Evolutionary conservation across 2,113 vertebrate genomes (phyloP).

Genomic region (Etia nguti): DNA sequence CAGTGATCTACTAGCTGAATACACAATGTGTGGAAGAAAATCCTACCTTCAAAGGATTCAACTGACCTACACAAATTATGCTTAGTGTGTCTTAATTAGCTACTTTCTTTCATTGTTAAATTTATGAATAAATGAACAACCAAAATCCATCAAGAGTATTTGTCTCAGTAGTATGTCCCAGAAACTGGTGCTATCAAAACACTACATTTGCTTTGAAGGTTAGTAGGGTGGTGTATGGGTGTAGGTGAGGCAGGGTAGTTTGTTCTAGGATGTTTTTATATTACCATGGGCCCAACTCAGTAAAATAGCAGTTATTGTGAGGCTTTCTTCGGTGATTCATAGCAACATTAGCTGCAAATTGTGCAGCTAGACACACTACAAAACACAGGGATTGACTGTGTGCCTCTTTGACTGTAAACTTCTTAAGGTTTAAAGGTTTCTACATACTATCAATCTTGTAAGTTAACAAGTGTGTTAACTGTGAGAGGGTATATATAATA

Average conservation of each 20-base stretch:
- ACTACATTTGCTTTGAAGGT: neutral
- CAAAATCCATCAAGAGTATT: neutral
- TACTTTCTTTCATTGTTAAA: neutral
- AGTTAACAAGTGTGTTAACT: neutral
- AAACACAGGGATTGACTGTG: neutral
- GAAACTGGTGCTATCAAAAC: neutral
- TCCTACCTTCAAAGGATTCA: neutral
- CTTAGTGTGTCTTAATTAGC: neutral
- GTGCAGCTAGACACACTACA: neutral
- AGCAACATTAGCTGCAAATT: neutral
- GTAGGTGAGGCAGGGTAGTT: neutral
- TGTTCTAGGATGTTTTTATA: neutral
- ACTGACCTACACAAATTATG: neutral
- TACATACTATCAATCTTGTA: neutral
- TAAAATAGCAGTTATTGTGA: neutral
- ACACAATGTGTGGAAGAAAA: neutral
- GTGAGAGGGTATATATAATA: neutral
- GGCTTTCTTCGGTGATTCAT: neutral
- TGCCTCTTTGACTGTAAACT: no score
- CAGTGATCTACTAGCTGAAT: neutral
- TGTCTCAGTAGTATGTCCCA: neutral
- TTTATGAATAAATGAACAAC: neutral
- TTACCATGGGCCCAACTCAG: neutral
- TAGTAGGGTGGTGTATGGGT: neutral
- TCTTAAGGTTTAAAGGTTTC: neutral